Percentiles rank a stretch among this genome's conserved stretches.
Conservation (phyloP, 2,888 invertebrate species). For the Apantesis nais region DNA sequence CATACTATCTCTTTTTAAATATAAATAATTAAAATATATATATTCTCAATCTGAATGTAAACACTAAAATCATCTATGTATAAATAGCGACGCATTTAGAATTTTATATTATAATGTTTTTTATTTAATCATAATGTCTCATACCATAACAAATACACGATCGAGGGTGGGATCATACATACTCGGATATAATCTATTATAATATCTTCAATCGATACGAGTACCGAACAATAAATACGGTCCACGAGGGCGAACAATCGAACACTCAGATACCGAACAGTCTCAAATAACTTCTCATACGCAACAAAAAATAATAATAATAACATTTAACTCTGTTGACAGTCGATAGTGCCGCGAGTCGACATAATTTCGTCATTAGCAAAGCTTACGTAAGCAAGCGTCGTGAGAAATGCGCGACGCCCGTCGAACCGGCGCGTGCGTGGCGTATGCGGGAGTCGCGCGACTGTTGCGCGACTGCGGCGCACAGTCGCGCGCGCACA, state of each 20-base stretch:
- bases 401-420: conserved; percentile 68
- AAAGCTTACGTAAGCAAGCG: conserved; percentile 83
- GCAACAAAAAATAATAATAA: conserved; percentile 73
- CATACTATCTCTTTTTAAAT: conserved; percentile 69
- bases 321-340: conserved; percentile 55
- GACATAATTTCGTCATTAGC: conserved; percentile 78
- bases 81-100: conserved; percentile 83
- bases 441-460: conserved; percentile 80
- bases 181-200: conserved; percentile 62
- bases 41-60: conserved; percentile 80
- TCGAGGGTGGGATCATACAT: conserved; percentile 71
- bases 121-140: conserved; percentile 63
- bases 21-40: conserved; percentile 74
- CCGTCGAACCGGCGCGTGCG: conserved; percentile 36
- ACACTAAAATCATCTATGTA: conserved; percentile 76
- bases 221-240: conserved; percentile 74
- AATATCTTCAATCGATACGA: conserved; percentile 55
- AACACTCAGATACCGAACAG: conserved; percentile 81
- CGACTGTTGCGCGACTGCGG: conserved; percentile 32
- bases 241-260: conserved; percentile 70
- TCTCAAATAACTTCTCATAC: conserved; percentile 83
- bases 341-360: conserved; percentile 65
- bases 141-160: conserved; percentile 75
- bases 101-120: conserved; percentile 65
- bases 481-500: conserved; percentile 50